Percentiles rank a stretch among this genome's conserved stretches.
phyloP scores from a whole-genome alignment of 2,113 vertebrate species.

The Mionectes macconnelli region DNA sequence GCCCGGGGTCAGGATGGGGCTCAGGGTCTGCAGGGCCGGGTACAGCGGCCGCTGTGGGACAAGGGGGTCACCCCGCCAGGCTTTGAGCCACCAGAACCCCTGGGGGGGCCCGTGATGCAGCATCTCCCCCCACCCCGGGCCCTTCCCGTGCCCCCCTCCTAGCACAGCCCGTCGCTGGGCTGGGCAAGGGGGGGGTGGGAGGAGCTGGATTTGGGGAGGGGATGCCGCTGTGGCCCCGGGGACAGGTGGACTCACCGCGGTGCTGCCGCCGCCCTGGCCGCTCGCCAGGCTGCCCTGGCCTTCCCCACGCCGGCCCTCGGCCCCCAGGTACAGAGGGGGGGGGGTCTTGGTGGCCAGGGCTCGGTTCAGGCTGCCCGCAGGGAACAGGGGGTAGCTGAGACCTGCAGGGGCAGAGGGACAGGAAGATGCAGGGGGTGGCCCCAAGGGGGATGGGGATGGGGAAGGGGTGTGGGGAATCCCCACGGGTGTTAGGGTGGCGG shows the following conservation, averaged over 20 bases:
- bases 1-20: slow-evolving; percentile 76
- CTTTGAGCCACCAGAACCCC: background rate
- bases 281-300: slow-evolving; percentile 47
- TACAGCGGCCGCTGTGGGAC: slow-evolving; percentile 80
- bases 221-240: rapidly evolving
- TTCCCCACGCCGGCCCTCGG: slow-evolving; percentile 75
- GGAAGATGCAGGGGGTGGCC: rapidly evolving
- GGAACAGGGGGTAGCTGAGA: slow-evolving; percentile 83
- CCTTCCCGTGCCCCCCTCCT: background rate
- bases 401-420: slow-evolving; percentile 63
- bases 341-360: slow-evolving; percentile 82
- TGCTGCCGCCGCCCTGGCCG: slow-evolving; percentile 61
- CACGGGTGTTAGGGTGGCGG: rapidly evolving
- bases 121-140: no score
- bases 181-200: background rate
- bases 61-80: background rate
- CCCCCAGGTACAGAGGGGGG: slow-evolving; percentile 75
- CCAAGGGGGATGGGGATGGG: rapidly evolving
- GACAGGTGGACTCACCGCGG: slow-evolving; percentile 67
- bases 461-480: background rate
- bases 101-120: background rate
- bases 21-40: slow-evolving; percentile 77
- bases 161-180: background rate
- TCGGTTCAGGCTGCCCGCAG: slow-evolving; percentile 76
- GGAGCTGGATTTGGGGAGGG: background rate